Evolutionary conservation across 2,113 vertebrate genomes (phyloP), one percentile per base, ranked within the genome.

Genomic region (Cettia cetti): DNA sequence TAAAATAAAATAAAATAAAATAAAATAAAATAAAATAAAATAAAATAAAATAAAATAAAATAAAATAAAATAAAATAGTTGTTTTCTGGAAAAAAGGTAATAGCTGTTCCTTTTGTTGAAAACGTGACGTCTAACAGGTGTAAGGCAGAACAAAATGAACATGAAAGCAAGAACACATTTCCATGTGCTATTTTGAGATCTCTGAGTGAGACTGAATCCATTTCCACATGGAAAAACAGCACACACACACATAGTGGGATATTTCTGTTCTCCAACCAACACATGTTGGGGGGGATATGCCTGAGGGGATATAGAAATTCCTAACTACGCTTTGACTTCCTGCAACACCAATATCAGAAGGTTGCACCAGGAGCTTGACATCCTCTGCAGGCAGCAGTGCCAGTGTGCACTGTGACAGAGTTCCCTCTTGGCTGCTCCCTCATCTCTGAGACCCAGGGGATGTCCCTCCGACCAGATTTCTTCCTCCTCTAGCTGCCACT

Each of bases 131-230:
- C 64, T 92, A 93, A 91, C 63, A 89, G 89, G 85, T 95, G 69
- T 93, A 81, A 90, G 56, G 72, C 69, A 89, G 93, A 90, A 82
- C 83, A 81, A 94, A 95, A 94, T 83, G 47, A 96, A 92, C 53
- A 60, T 53, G 50, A 86, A 95, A 94, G 74, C 64, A 77, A 74
- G 80, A 95, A 86, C 56, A 66, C 40, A 91, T 94, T 94, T 88
- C 44, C 64, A 91, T 92, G 77, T 74, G 59, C 89, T 91, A 89
- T 94, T 97, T 64, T 89, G 82, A 93, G 88, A 92, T 40, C 50
- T 75, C 72, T 90, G 79, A 71, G 60, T 65, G 90, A 53, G 66
- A 50, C 39, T 39, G 74, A 90, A 87, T 88, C 64, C 21, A 64
- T 76, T 94, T 91, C 86, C 53, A 90, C 69, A 27, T 18, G 37